These are phyloP conservation scores for Hylyphantes graminicola DNA, from an alignment of 1,140 invertebrate genomes.

Conservation along the genomic window DNA sequence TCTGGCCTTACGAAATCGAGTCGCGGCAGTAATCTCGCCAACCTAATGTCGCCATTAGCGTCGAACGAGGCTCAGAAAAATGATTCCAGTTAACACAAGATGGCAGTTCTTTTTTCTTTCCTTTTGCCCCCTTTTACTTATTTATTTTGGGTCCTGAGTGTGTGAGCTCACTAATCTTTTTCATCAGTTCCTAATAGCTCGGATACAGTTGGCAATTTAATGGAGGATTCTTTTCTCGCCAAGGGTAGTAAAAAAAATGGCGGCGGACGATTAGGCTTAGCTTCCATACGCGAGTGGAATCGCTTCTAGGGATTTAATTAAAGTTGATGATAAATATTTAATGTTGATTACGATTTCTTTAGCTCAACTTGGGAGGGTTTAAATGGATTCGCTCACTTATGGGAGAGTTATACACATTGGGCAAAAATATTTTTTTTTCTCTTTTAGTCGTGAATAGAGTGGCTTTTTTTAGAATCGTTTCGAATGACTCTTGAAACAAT, in stretches of 20 bases:
- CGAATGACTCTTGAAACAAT: no score
- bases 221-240: not conserved
- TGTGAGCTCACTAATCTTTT: conserved; percentile 50
- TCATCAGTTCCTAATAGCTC: conserved; percentile 54
- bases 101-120: conserved; percentile 28
- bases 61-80: conserved; percentile 53
- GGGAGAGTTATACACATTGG: not conserved
- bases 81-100: conserved; percentile 53
- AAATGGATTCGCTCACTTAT: not conserved
- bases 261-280: no score
- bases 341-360: conserved; percentile 38
- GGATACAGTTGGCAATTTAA: conserved; percentile 53
- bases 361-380: not conserved
- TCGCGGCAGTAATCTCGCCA: conserved; percentile 33
- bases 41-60: conserved; percentile 51
- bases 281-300: not conserved
- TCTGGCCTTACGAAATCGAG: conserved; percentile 53
- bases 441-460: no score
- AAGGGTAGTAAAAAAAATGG: no score
- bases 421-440: not conserved
- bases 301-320: conserved; percentile 46
- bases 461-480: no score
- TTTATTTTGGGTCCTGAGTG: conserved; percentile 9
- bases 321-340: conserved; percentile 45
- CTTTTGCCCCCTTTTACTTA: conserved; percentile 25